phyloP scores from a whole-genome alignment of 2,888 invertebrate genomes.

The Amaurobius ferox region DNA sequence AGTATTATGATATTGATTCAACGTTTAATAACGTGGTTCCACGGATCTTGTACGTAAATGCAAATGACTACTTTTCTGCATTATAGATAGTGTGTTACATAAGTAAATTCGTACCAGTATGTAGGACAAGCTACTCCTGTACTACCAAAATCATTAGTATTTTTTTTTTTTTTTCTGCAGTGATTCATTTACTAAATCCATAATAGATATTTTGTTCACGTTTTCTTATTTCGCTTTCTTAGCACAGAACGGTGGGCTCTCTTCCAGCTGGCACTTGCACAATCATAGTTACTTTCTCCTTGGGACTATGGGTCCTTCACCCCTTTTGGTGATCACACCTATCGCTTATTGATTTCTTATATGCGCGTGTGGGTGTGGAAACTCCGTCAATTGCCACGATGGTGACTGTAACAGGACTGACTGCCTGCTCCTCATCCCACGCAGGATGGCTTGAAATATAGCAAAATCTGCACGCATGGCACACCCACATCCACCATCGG shows the following conservation, averaged over 20 bases:
- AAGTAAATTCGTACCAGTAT: no score
- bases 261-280: background rate
- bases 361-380: background rate
- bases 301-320: constrained; percentile 6
- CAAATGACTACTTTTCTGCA: no score
- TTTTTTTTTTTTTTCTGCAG: no score
- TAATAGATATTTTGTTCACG: background rate
- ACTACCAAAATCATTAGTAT: no score
- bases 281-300: background rate
- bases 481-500: background rate
- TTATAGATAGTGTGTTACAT: no score
- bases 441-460: background rate
- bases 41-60: no score
- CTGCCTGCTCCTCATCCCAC: background rate
- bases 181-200: background rate
- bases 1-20: no score
- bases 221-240: background rate
- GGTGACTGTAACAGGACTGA: background rate
- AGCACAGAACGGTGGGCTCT: background rate
- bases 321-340: constrained; percentile 6
- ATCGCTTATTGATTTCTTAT: background rate
- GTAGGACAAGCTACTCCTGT: no score
- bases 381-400: background rate
- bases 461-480: background rate
- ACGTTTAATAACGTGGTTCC: no score